Evolutionary conservation across 2,113 vertebrate species (phyloP).

Genomic region (Chloropsis cyanopogon): DNA sequence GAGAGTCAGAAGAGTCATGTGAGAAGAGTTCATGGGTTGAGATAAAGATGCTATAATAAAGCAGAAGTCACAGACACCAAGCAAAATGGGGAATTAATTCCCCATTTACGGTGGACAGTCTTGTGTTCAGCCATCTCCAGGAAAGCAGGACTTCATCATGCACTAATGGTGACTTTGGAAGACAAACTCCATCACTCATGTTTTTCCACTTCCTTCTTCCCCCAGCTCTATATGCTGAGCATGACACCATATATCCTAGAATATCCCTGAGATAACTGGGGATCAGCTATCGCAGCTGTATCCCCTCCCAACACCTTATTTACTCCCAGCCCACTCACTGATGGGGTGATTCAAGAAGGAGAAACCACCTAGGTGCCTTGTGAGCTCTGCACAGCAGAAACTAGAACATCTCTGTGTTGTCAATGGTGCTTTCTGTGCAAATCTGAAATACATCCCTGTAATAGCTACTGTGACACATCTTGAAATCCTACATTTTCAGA

Average conservation of each 20-base stretch:
- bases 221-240: background rate
- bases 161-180: background rate
- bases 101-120: background rate
- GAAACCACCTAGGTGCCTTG: background rate
- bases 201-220: background rate
- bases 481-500: background rate
- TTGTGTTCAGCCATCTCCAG: background rate
- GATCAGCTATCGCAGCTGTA: background rate
- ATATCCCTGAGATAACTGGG: background rate
- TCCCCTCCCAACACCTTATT: background rate
- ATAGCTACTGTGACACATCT: background rate
- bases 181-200: background rate
- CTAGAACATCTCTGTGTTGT: background rate
- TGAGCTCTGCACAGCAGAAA: background rate
- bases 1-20: background rate
- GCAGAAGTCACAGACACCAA: background rate
- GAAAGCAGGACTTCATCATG: background rate
- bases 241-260: background rate
- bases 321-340: background rate
- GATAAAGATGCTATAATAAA: background rate
- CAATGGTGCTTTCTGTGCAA: background rate
- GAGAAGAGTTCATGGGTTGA: background rate
- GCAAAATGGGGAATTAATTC: background rate
- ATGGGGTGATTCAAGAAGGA: background rate
- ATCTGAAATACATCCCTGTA: background rate